Base-by-base conservation (phyloP, 2,113 vertebrate genomes). In the Channa argus region DNA sequence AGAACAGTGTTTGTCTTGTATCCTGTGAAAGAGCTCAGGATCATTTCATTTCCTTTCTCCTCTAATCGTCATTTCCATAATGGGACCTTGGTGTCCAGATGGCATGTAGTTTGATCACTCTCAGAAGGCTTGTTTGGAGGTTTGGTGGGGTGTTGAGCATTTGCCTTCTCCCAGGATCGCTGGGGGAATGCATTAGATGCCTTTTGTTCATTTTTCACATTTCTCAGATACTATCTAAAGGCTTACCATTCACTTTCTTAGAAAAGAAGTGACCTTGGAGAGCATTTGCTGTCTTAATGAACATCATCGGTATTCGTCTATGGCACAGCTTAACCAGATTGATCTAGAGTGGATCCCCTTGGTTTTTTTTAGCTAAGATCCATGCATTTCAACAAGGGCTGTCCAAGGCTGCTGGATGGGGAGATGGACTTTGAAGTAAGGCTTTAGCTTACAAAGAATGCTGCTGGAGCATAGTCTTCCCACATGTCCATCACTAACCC, bases 361-460 rank as follows among this genome's bases (percentile, higher is more conserved):
- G 69, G 51, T 77, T 85, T 80, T 64, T 86, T 65, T 65, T 14
- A n/a, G 37, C 45, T 69, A 61, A 77, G 74, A 84, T 83, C 75
- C 58, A 52, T 76, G 74, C 67, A 79, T 87, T 82, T 79, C 73
- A 84, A 60, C 60, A 63, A 76, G 85, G 74, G 80, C 72, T 72
- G 80, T 85, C 60, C 51, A 55, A 64, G 72, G 73, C 77, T 3
- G 45, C 38, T 59, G 70, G 70, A 63, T 71, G 74, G 69, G 12
- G 74, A 70, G 82, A 86, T 68, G 70, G 72, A 78, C 89, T 90
- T 92, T 91, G 88, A 91, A 90, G 76, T 88, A 64, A 84, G 83
- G 80, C 77, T 91, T 88, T 77, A 86, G 67, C 76, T 83, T 62
- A 87, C 68, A 81, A 64, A 70, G 55, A 81, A 37, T 41, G 4